A percentile compares a stretch with the other conserved stretches of the same genome.
phyloP scores from a whole-genome alignment of 2,888 invertebrate species.

The Itoplectis maculator region DNA sequence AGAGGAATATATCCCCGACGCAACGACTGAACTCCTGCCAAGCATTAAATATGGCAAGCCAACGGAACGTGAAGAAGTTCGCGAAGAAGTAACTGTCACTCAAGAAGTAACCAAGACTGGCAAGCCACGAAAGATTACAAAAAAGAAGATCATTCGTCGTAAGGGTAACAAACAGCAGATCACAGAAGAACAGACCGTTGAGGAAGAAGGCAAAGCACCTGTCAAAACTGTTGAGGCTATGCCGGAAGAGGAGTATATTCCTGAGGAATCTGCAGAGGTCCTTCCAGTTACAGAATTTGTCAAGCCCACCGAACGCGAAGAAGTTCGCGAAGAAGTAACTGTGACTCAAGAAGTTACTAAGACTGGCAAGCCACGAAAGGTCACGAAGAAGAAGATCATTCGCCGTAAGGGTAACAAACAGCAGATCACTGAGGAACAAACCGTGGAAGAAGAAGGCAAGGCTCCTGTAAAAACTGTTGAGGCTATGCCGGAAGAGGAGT shows the following conservation, averaged over 20 bases:
- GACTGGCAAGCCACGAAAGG: slow-evolving; percentile 72
- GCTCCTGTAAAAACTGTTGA: slow-evolving; percentile 81
- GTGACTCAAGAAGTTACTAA: slow-evolving; percentile 74
- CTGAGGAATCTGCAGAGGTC: slow-evolving; percentile 42
- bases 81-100: slow-evolving; percentile 72
- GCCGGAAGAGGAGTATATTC: slow-evolving; percentile 72
- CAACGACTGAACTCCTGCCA: slow-evolving; percentile 38
- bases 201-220: slow-evolving; percentile 82
- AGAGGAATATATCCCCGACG: slow-evolving; percentile 61
- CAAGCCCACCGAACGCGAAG: slow-evolving; percentile 73
- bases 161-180: slow-evolving; percentile 83
- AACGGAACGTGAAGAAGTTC: slow-evolving; percentile 73
- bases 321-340: slow-evolving; percentile 70
- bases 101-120: slow-evolving; percentile 73
- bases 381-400: slow-evolving; percentile 82
- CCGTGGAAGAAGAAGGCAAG: slow-evolving; percentile 83
- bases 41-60: slow-evolving; percentile 47
- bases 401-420: slow-evolving; percentile 82
- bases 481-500: slow-evolving; percentile 68
- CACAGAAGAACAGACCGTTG: slow-evolving; percentile 83
- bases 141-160: slow-evolving; percentile 82
- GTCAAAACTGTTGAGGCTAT: slow-evolving; percentile 80
- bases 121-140: slow-evolving; percentile 76
- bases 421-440: slow-evolving; percentile 83
- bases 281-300: slow-evolving; percentile 44